A percentile compares a stretch with the other conserved stretches of the same genome.
phyloP scores from a whole-genome alignment of 2,888 invertebrate species.

The Tetanocera ferruginea region DNA sequence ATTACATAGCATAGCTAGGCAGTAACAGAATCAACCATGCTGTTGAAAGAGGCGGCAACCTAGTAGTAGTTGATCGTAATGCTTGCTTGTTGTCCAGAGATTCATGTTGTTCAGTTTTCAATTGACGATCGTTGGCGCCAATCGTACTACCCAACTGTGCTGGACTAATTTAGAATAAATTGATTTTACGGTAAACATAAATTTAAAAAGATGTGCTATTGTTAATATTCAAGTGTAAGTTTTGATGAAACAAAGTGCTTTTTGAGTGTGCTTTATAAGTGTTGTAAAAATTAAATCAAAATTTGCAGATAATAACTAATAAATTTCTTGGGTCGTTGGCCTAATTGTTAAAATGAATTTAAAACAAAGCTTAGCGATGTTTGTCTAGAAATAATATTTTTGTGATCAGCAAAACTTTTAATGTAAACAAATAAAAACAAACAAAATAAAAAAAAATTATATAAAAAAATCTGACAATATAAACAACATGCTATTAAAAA shows the following conservation, averaged over 20 bases:
- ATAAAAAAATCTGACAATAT: too few relatives aligned
- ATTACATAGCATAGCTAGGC: background rate
- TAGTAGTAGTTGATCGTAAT: background rate
- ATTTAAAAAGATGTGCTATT: background rate
- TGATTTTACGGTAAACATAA: too few relatives aligned
- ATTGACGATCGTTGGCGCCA: slow-evolving; percentile 21
- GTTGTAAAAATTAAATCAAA: background rate
- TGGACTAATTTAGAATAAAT: background rate
- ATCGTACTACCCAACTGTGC: background rate
- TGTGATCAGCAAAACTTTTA: too few relatives aligned
- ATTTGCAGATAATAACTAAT: background rate
- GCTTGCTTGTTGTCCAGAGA: background rate
- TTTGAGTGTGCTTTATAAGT: background rate
- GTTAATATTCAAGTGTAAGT: background rate
- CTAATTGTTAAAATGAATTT: background rate
- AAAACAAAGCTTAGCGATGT: background rate
- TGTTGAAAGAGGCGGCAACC: background rate
- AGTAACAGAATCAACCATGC: background rate
- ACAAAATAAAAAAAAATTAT: too few relatives aligned
- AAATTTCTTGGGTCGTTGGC: background rate
- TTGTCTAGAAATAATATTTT: too few relatives aligned
- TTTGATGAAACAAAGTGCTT: background rate
- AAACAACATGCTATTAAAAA: too few relatives aligned
- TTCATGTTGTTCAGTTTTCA: slow-evolving; percentile 19
- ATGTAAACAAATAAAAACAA: too few relatives aligned